Percentiles rank a stretch among this genome's conserved stretches.
phyloP scores from a whole-genome alignment of 1,140 invertebrate species.

The Anastrepha obliqua region DNA sequence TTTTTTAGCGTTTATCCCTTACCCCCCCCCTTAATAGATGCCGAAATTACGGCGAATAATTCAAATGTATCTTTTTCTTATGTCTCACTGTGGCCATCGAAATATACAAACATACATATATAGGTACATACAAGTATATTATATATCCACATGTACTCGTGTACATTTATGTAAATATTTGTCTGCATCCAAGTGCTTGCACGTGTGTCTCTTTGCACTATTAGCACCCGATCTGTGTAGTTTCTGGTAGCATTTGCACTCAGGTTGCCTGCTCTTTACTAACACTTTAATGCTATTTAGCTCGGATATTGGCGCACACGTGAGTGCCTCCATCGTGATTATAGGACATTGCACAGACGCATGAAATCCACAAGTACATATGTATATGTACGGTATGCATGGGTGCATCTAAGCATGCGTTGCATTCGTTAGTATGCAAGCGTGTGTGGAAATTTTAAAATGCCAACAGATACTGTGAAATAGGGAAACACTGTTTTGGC shows the following conservation, averaged over 20 bases:
- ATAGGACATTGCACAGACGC: background rate
- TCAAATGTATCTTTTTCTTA: background rate
- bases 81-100: background rate
- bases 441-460: background rate
- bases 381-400: background rate
- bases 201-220: constrained; percentile 32
- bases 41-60: too few species aligned
- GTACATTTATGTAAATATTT: background rate
- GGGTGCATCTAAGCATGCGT: background rate
- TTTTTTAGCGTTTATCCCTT: too few species aligned
- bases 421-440: background rate
- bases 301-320: constrained; percentile 17
- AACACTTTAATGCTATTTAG: background rate
- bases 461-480: background rate
- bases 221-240: background rate
- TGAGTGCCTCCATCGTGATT: constrained; percentile 7
- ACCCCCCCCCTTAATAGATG: too few species aligned
- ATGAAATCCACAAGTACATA: background rate
- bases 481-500: background rate
- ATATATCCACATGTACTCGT: too few species aligned
- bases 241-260: background rate
- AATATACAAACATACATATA: background rate
- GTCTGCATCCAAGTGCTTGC: background rate
- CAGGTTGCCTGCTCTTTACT: too few species aligned
- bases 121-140: background rate